A percentile compares a stretch with the other conserved stretches of the same genome.
Conservation (phyloP, 2,797 vertebrate species). For the Pseudomugil tenellus region DNA sequence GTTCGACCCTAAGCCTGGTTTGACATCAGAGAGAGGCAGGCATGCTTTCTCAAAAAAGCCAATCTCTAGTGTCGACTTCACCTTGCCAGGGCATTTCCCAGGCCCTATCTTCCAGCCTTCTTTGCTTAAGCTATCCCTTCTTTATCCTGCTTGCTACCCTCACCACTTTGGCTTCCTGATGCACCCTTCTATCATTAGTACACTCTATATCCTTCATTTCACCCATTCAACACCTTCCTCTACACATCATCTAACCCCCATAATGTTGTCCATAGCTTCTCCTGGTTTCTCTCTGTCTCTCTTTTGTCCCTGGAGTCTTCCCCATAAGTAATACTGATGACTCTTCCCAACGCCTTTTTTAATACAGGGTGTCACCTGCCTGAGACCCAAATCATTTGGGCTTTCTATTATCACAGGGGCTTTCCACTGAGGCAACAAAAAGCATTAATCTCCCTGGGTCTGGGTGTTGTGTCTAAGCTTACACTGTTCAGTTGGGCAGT, state of each 20-base stretch:
- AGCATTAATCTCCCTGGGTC: constrained; percentile 70
- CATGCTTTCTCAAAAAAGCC: constrained; percentile 53
- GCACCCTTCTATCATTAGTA: constrained; percentile 50
- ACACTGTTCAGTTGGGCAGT: constrained; percentile 60
- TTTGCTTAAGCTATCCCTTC: constrained; percentile 35
- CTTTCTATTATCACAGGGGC: constrained; percentile 63
- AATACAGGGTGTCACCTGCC: constrained; percentile 59
- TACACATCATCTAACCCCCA: constrained; percentile 38
- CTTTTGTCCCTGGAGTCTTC: constrained; percentile 54
- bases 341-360: constrained; percentile 63
- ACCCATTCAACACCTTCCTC: constrained; percentile 35
- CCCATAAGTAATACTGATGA: constrained; percentile 55
- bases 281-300: constrained; percentile 30
- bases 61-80: constrained; percentile 55
- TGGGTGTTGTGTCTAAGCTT: constrained; percentile 50
- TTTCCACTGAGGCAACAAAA: constrained; percentile 56
- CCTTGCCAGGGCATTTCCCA: constrained; percentile 67
- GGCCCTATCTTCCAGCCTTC: constrained; percentile 59
- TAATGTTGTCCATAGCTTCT: constrained; percentile 38
- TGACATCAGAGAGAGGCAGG: constrained; percentile 55
- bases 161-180: constrained; percentile 46
- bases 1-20: constrained; percentile 53
- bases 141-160: constrained; percentile 49
- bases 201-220: constrained; percentile 22
- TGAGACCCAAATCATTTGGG: constrained; percentile 68